phyloP scores from a whole-genome alignment of 2,797 vertebrate genomes.

The Staurois parvus region DNA sequence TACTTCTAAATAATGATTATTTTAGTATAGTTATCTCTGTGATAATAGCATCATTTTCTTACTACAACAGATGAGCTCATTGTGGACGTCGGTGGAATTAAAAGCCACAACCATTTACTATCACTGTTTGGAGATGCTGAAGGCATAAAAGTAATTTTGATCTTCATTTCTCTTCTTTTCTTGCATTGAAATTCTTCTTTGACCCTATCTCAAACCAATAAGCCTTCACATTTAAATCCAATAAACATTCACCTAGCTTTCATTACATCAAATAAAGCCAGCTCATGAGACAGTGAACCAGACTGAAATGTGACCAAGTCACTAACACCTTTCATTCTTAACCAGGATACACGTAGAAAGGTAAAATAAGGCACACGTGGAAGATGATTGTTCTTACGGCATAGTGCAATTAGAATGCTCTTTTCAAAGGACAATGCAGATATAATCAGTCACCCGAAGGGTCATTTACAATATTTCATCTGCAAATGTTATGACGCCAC shows the following conservation, averaged over 20 bases:
- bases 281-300: conserved; percentile 27
- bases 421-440: conserved; percentile 49
- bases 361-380: conserved; percentile 18
- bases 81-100: conserved; percentile 27
- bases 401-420: conserved; percentile 51
- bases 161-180: conserved; percentile 48
- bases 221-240: conserved; percentile 61
- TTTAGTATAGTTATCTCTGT: background rate
- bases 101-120: conserved; percentile 41
- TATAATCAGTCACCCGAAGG: conserved; percentile 44
- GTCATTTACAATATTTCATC: conserved; percentile 39
- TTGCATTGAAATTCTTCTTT: conserved; percentile 66
- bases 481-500: conserved; percentile 26
- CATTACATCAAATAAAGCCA: conserved; percentile 55
- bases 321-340: conserved; percentile 43
- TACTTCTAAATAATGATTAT: background rate
- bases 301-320: conserved; percentile 46
- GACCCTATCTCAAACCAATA: conserved; percentile 50
- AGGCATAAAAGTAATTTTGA: conserved; percentile 17
- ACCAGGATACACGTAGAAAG: conserved; percentile 26
- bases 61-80: background rate
- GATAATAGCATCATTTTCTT: conserved; percentile 3
- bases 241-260: conserved; percentile 53
- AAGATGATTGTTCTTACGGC: conserved; percentile 40
- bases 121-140: conserved; percentile 1